phyloP scores from a whole-genome alignment of 2,797 vertebrate genomes.

The Oryzias dopingdopingensis region DNA sequence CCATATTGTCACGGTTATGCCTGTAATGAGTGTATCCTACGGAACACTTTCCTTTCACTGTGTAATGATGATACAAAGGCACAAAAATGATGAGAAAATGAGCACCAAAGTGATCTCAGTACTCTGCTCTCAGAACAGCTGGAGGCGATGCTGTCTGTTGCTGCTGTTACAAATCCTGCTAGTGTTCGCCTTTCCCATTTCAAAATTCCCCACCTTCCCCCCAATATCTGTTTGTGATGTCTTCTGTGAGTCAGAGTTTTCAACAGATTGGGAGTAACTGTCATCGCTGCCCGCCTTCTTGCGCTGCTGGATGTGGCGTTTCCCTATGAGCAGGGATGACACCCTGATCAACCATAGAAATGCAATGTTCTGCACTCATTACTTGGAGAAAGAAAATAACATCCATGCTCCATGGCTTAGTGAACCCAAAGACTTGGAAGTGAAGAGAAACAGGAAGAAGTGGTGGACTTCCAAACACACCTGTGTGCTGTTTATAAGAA shows the following conservation, averaged over 20 bases:
- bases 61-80: neutral
- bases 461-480: neutral
- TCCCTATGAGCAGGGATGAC: constrained; percentile 1
- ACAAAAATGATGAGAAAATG: no score
- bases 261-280: neutral
- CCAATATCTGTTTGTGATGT: constrained; percentile 7
- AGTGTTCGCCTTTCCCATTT: constrained; percentile 18
- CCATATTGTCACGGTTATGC: neutral
- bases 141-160: constrained; percentile 21
- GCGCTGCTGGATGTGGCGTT: constrained; percentile 10
- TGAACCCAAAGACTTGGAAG: neutral
- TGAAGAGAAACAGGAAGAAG: neutral
- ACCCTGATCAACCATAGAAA: constrained; percentile 8
- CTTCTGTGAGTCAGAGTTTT: constrained; percentile 10
- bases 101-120: neutral
- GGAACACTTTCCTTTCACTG: neutral
- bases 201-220: constrained; percentile 17
- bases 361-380: neutral
- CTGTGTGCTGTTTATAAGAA: neutral
- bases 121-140: constrained; percentile 11
- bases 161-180: constrained; percentile 14
- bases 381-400: neutral
- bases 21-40: constrained; percentile 1
- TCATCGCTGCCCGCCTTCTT: neutral
- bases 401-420: neutral